Percentiles rank a stretch among this genome's conserved stretches.
These are phyloP conservation scores for Cydia fagiglandana DNA, from an alignment of 1,140 invertebrate genomes.

Conservation along the genomic window DNA sequence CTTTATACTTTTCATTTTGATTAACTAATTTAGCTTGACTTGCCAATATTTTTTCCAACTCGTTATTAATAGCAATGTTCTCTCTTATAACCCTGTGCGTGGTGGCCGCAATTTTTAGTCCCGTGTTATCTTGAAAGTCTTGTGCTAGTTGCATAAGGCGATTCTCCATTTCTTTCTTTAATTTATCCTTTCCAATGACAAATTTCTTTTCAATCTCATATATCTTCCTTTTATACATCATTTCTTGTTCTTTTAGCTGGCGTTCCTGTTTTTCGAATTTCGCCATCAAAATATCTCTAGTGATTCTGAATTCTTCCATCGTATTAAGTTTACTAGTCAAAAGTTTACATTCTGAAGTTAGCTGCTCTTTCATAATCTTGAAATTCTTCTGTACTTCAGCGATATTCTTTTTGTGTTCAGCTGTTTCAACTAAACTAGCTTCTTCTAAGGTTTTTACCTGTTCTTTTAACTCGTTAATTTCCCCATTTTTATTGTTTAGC, in stretches of 20 bases:
- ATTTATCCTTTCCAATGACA: slow-evolving; percentile 89
- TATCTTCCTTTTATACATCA: slow-evolving; percentile 85
- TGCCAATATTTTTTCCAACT: slow-evolving; percentile 83
- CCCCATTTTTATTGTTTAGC: slow-evolving; percentile 86
- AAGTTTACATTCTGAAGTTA: slow-evolving; percentile 92
- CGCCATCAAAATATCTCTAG: slow-evolving; percentile 88
- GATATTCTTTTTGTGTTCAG: slow-evolving; percentile 81
- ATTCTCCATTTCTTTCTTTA: slow-evolving; percentile 92
- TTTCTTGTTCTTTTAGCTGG: slow-evolving; percentile 86
- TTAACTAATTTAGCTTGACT: slow-evolving; percentile 80
- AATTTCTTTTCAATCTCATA: slow-evolving; percentile 91
- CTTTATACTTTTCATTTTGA: slow-evolving; percentile 78
- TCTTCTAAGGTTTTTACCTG: slow-evolving; percentile 85
- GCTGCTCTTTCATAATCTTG: slow-evolving; percentile 89
- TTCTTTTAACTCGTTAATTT: slow-evolving; percentile 89
- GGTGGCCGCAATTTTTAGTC: slow-evolving; percentile 90
- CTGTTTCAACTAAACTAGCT: slow-evolving; percentile 83
- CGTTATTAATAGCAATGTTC: slow-evolving; percentile 89
- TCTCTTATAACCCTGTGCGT: slow-evolving; percentile 91
- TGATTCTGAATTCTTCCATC: slow-evolving; percentile 91
- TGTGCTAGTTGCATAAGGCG: slow-evolving; percentile 88
- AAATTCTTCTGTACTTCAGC: slow-evolving; percentile 84
- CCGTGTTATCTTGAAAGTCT: slow-evolving; percentile 91
- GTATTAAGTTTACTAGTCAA: slow-evolving; percentile 91
- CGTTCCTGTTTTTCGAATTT: slow-evolving; percentile 91